Base-by-base conservation (phyloP, 2,113 vertebrate species). In the Motacilla tschutschensis region DNA sequence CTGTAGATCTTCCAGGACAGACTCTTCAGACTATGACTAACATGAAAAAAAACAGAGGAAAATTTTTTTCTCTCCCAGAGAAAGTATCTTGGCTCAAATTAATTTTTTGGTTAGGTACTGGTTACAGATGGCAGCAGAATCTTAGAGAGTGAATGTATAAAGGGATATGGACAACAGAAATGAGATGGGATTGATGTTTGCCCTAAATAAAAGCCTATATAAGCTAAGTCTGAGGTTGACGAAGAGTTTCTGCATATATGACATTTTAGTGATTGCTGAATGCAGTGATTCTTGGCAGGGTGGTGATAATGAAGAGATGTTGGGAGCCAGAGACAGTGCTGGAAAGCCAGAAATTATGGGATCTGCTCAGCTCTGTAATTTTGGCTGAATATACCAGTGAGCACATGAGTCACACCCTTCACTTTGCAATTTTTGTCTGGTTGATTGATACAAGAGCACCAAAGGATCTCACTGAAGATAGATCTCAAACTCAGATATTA, bases 361-460 rank as follows among this genome's bases (percentile, higher is more conserved):
- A 73, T 80, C 43, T 82, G 55, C 40, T 90, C 82, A 70, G 29
- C 60, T 76, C 50, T 62, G 25, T 79, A 74, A 46, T 86, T 90
- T 84, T 84, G 81, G 84, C 74, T 88, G 59, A 91, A 72, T n/a
- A n/a, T 79, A 77, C 40, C 47, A 90, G 43, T 17, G 7, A 83
- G 38, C 1, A 10, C 62, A 79, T 54, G 79, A 93, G 51, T 88
- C 87, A 87, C 57, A 87, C n/a, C 28, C 28, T 79, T 92, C 31
- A 33, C 67, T 91, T 75, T 22, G 25, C 70, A 62, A 79, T 83
- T 76, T 85, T 78, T 82, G 31, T 81, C 91, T 89, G 44, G 41
- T 69, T 84, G 81, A 93, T 76, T 84, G 71, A 92, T 79, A 63
- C 26, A 16, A 89, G 70, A 93, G 88, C 26, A 81, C 36, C 67